A percentile compares a stretch with the other conserved stretches of the same genome.
These are phyloP conservation scores for Plectus sambesii DNA, from an alignment of 1,140 invertebrate species.

Conservation along the genomic window DNA sequence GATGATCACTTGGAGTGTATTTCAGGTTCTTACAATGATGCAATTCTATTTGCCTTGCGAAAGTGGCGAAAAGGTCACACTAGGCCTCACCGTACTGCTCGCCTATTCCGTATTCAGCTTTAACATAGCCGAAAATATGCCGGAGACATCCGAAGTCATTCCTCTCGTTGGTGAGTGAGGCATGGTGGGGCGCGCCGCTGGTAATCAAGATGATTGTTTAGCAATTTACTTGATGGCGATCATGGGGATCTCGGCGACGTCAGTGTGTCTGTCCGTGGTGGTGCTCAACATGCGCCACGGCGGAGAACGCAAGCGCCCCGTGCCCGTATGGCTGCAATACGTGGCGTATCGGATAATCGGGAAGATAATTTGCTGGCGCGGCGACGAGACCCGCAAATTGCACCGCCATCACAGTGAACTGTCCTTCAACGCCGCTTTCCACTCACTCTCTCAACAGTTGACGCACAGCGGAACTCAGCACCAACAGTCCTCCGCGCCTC, in stretches of 20 bases:
- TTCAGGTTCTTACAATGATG: conserved; percentile 22
- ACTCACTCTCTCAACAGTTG: too few relatives aligned
- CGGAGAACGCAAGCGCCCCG: conserved; percentile 11
- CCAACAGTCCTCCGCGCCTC: too few relatives aligned
- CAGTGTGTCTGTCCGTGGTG: conserved; percentile 21
- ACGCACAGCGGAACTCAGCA: too few relatives aligned
- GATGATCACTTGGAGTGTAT: too few relatives aligned
- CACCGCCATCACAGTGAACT: not conserved
- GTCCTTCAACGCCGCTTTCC: too few relatives aligned
- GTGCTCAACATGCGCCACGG: conserved; percentile 25
- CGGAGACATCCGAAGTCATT: conserved; percentile 70
- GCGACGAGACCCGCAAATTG: not conserved
- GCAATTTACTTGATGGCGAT: conserved; percentile 24
- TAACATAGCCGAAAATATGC: conserved; percentile 73
- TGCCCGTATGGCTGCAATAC: conserved; percentile 16
- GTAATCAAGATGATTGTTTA: conserved; percentile 11
- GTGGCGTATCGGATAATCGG: conserved; percentile 15
- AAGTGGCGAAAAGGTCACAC: conserved; percentile 64
- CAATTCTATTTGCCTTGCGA: conserved; percentile 74
- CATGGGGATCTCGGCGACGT: conserved; percentile 22
- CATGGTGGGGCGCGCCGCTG: not conserved
- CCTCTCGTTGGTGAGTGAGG: conserved; percentile 64
- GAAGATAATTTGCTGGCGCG: conserved; percentile 16
- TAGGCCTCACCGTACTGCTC: conserved; percentile 71
- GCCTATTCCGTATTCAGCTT: conserved; percentile 84